These are phyloP conservation scores for Cheirogaleus medius DNA, from an alignment of 2,113 vertebrate genomes.

Conservation along the genomic window DNA sequence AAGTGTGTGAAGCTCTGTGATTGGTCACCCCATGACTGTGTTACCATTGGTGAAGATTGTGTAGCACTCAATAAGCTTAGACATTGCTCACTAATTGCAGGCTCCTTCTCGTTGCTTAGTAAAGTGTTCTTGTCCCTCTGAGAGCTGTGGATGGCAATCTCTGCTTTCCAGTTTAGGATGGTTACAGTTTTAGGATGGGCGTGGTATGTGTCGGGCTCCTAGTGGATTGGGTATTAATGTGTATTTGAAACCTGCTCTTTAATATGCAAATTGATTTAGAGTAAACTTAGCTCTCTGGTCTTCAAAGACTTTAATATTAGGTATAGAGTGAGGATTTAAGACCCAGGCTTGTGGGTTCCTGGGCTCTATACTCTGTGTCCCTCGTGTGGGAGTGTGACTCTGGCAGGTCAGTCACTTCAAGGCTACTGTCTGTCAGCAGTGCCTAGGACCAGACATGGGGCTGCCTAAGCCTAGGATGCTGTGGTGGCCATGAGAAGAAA, in stretches of 20 bases:
- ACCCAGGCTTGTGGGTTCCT: accelerated
- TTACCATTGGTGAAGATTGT: not conserved
- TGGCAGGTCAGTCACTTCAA: no score
- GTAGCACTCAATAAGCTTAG: accelerated
- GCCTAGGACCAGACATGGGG: not conserved
- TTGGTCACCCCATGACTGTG: not conserved
- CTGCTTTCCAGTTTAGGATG: not conserved
- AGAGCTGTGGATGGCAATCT: not conserved
- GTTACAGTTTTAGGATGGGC: not conserved
- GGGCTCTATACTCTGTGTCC: not conserved
- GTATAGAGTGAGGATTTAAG: no score
- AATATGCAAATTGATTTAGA: not conserved
- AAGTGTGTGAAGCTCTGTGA: not conserved
- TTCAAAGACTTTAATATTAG: not conserved
- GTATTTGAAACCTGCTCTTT: not conserved
- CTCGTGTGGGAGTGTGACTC: not conserved
- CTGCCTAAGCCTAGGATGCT: not conserved
- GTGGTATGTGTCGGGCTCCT: not conserved
- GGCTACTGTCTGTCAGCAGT: not conserved
- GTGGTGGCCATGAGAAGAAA: accelerated
- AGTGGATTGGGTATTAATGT: not conserved
- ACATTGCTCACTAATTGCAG: not conserved
- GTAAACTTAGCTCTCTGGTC: not conserved
- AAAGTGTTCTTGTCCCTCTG: not conserved
- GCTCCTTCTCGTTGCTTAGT: not conserved